Evolutionary conservation across 2,888 invertebrate genomes (phyloP), one percentile per base, ranked within the genome.

Genomic region (Odontomyia ornata): DNA sequence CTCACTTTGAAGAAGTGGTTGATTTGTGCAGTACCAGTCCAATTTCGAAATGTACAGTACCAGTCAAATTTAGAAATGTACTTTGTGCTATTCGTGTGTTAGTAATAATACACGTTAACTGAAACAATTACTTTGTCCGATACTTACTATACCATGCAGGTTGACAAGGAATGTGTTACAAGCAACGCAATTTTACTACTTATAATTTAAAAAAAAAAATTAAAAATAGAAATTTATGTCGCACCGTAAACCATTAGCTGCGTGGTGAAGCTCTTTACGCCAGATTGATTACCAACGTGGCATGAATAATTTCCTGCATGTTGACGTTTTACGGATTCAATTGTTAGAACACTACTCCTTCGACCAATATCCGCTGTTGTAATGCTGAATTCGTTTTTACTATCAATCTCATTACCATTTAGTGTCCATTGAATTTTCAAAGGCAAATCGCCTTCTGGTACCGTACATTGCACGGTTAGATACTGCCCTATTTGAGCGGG

Each of bases 241-340:
- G 84, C 85, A 94, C 94, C 94, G 87, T 93, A 92, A 82, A 94
- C 92, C 88, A 90, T 89, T 83, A 95, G 88, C 82, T 89, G 88
- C 81, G 93, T 90, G 75, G 92, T 90, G 87, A 90, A 91, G 84
- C 90, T 91, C 83, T 90, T 89, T 80, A 88, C 88, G 81, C 94
- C 95, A 79, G 93, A 94, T 81, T 88, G 87, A 88, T 94, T 94
- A 82, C 89, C 89, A 57, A 93, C 94, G 76, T 90, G 88, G 85
- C 95, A 95, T 77, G 93, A 91, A 84, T 93, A 95, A 83, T 91
- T 90, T 78, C 94, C 94, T 81, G 91, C 91, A 86, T 94, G 93
- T 79, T 88, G 88, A 87, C 89, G 89, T 83, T 89, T 88, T 78
- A 90, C 90, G 75, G 90, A 89, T 83, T 91, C 90, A 82, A 91